A percentile compares a stretch with the other conserved stretches of the same genome.
Evolutionary conservation across 2,113 vertebrate species (phyloP).

Genomic region (Callipepla californica): DNA sequence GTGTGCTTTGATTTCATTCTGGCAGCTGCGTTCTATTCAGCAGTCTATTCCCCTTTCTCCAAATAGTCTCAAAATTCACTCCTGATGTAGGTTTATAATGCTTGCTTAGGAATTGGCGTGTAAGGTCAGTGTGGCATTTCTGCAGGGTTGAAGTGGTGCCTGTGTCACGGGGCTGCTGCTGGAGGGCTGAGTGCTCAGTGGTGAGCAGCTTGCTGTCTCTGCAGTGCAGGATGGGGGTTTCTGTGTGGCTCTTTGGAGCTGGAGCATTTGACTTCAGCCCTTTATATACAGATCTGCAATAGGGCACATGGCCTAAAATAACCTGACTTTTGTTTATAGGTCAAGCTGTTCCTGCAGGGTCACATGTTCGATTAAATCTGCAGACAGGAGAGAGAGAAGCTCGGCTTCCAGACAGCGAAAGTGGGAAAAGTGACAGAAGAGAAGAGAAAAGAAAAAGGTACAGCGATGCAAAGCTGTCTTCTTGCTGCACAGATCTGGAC

Average conservation of each 20-base stretch:
- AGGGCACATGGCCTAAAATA: background rate
- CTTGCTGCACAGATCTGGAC: background rate
- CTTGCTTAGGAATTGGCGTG: background rate
- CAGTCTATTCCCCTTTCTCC: background rate
- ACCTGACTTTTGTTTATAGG: constrained; percentile 74
- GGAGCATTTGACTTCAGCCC: fast-evolving
- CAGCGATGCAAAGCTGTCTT: background rate
- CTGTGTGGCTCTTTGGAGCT: background rate
- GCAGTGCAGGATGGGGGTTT: fast-evolving
- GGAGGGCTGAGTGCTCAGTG: fast-evolving
- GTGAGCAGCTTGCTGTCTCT: background rate
- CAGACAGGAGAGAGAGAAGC: constrained; percentile 92
- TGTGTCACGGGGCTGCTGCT: background rate
- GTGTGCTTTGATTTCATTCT: constrained; percentile 4
- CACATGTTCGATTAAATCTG: constrained; percentile 91
- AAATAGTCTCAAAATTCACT: background rate
- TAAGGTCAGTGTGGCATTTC: background rate
- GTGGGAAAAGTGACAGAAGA: constrained; percentile 71
- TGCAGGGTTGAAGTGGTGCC: background rate
- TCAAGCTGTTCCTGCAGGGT: constrained; percentile 88
- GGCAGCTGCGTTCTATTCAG: constrained; percentile 5
- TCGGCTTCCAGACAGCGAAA: constrained; percentile 73
- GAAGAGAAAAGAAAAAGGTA: constrained; percentile 81
- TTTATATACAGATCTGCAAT: background rate
- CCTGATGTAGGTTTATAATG: background rate